Conservation (phyloP, 1,140 invertebrate species). For the Thaumetopoea pityocampa region DNA sequence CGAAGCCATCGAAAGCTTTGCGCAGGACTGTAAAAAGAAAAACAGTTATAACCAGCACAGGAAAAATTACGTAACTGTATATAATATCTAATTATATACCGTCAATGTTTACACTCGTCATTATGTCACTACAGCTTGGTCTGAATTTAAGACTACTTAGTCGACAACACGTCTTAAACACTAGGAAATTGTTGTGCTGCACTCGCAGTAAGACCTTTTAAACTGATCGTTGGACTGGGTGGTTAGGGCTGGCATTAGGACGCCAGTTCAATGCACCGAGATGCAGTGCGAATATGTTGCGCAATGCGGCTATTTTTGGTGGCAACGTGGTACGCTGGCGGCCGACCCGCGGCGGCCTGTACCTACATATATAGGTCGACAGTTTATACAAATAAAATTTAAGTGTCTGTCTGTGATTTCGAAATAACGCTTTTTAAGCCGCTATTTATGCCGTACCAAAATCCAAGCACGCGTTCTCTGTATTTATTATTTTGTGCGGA, state of each 20-base stretch:
- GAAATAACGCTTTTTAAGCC: too few species aligned
- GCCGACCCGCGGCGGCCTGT: constrained; percentile 18
- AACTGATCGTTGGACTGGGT: constrained; percentile 51
- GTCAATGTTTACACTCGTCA: constrained; percentile 46
- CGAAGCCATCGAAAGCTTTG: constrained; percentile 97
- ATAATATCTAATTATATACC: constrained; percentile 30
- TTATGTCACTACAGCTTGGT: constrained; percentile 6
- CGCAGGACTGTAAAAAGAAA: constrained; percentile 84
- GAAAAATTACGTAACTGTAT: constrained; percentile 27
- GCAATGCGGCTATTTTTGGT: constrained; percentile 65
- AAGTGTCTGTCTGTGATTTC: not conserved
- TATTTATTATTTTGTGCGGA: too few species aligned
- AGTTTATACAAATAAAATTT: constrained; percentile 14
- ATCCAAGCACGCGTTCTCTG: too few species aligned
- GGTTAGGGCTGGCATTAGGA: constrained; percentile 49
- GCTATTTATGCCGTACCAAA: too few species aligned
- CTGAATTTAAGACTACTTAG: constrained; percentile 6
- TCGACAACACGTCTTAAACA: constrained; percentile 8
- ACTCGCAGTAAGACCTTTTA: constrained; percentile 55
- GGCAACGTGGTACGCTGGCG: constrained; percentile 44
- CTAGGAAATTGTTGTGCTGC: constrained; percentile 34
- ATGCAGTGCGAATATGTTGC: constrained; percentile 70
- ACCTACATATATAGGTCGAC: constrained; percentile 32
- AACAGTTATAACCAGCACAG: constrained; percentile 23
- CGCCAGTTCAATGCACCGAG: constrained; percentile 66